Evolutionary conservation across 1,140 invertebrate species (phyloP), one percentile per base, ranked within the genome.

Genomic region (Rhopalosiphum maidis): DNA sequence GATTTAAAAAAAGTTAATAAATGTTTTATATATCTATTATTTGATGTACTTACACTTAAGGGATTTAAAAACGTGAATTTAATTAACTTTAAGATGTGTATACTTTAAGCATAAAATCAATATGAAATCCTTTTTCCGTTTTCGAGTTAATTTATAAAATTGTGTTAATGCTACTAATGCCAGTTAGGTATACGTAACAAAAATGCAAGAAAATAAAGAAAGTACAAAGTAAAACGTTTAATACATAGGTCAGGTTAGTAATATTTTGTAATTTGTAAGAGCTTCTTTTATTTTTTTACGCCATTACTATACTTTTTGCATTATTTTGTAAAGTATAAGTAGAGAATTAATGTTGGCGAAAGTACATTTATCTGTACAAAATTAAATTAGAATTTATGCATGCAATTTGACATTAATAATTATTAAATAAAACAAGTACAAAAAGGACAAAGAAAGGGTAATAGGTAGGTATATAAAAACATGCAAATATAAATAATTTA

Each of bases 331-430:
- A 46, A 30, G 85, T 51, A 51, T 35, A 88, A 51, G 15, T 88
- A 88, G 46, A 18, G 30, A 77, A 77, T 77, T 35, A 35, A 51
- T 88, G 30, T 88, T 88, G 22, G 30, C 22, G 46, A 88, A 35
- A 88, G 46, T 88, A 88, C 25, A 88, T 43, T 46, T 87, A 87
- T 43, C 15, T 87, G 25, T 87, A 46, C 85, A 43, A 46, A 86
- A 87, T 87, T n/a, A 87, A 88, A 88, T 88, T 88, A 88, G 7
- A 88, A 88, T 48, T 88, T 51, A 88, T 51, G 46, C n/a, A 88
- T 51, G 30, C 30, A 88, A 86, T 86, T 86, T 86, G 41, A 86
- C 83, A 86, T 41, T 41, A 86, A 88, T 88, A 51, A 88, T 48
- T 48, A 48, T 18, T 48, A 87, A 87, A n/a, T 88, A 88, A 88